These are phyloP conservation scores for Dinocampus coccinellae DNA, from an alignment of 2,888 invertebrate species.

Conservation along the genomic window DNA sequence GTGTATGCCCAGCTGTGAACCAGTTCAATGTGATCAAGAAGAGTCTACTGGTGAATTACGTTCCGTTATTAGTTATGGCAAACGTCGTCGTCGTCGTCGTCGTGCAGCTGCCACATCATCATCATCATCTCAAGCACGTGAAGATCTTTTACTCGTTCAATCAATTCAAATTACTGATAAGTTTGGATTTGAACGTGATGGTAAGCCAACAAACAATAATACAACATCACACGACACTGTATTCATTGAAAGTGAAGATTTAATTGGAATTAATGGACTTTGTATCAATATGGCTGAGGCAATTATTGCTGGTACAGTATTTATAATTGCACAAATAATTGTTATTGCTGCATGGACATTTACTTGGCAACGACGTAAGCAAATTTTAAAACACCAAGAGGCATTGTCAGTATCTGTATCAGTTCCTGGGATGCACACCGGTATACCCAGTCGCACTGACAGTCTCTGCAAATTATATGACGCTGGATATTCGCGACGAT, in stretches of 20 bases:
- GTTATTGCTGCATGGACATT: conserved; percentile 91
- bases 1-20: conserved; percentile 93
- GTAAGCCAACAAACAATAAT: conserved; percentile 65
- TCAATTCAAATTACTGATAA: conserved; percentile 94
- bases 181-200: conserved; percentile 84
- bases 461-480: conserved; percentile 91
- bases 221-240: conserved; percentile 77
- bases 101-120: conserved; percentile 67
- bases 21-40: conserved; percentile 89
- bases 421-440: conserved; percentile 74
- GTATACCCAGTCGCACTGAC: conserved; percentile 76
- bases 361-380: conserved; percentile 85
- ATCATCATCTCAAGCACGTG: conserved; percentile 75
- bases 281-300: conserved; percentile 86
- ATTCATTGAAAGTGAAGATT: conserved; percentile 77
- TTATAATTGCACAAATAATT: conserved; percentile 88
- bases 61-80: conserved; percentile 86
- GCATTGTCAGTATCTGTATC: conserved; percentile 75
- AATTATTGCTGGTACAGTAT: conserved; percentile 87
- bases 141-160: conserved; percentile 89
- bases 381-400: conserved; percentile 75
- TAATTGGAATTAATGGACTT: conserved; percentile 66
- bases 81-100: conserved; percentile 81
- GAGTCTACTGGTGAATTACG: conserved; percentile 87
- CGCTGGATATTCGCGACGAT: conserved; percentile 82